Conservation (phyloP, 2,113 vertebrate genomes). For the Hemichromis elongatus region DNA sequence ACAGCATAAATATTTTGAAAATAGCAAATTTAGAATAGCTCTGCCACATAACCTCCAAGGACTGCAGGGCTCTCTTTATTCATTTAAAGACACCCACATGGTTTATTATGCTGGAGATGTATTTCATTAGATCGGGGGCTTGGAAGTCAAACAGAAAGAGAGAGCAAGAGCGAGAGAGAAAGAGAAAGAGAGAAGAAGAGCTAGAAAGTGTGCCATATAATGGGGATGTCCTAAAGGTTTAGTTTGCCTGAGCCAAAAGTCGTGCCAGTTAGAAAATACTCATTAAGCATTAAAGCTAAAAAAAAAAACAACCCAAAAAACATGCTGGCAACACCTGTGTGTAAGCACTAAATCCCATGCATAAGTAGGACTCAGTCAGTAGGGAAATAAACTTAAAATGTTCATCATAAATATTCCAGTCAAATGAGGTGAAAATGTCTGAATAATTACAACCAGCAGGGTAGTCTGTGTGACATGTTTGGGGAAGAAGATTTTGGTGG, state of each 20-base stretch:
- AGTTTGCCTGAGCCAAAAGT: conserved; percentile 7
- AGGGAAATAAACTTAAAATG: not conserved
- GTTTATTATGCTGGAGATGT: conserved; percentile 40
- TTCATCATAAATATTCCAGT: not conserved
- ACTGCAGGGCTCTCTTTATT: conserved; percentile 50
- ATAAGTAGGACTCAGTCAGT: conserved; percentile 22
- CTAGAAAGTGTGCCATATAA: not conserved
- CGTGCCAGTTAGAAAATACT: not conserved
- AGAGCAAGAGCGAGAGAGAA: not conserved
- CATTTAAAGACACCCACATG: conserved; percentile 52
- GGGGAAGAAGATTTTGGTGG: not conserved
- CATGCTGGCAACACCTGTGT: conserved; percentile 36
- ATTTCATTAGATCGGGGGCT: conserved; percentile 53
- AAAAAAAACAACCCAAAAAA: not conserved
- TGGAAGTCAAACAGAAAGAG: conserved; percentile 12
- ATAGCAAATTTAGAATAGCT: conserved; percentile 45
- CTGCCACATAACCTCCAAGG: conserved; percentile 27
- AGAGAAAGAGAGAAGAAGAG: not conserved
- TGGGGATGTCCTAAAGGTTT: conserved; percentile 1
- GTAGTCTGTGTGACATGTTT: not conserved
- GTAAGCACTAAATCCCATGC: conserved; percentile 8
- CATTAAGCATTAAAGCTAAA: not conserved
- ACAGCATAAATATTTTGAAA: not conserved
- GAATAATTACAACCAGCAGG: not conserved
- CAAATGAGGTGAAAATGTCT: conserved; percentile 10